These are phyloP conservation scores for Parauchenoglanis punctatus DNA, from an alignment of 2,797 vertebrate genomes.

Conservation along the genomic window DNA sequence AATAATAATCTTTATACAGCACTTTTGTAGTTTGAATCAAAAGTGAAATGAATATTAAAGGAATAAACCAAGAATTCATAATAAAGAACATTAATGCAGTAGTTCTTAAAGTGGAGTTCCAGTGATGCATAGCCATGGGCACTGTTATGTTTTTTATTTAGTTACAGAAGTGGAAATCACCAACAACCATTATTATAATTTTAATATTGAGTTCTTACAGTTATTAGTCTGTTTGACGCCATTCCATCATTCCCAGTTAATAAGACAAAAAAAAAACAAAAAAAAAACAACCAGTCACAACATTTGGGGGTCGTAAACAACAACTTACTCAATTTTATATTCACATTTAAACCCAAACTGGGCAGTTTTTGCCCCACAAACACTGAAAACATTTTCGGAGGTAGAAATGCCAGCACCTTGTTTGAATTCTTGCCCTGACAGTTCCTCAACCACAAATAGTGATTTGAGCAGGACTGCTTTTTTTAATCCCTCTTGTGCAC, in stretches of 20 bases:
- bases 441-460: not conserved
- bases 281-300: not conserved
- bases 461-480: not conserved
- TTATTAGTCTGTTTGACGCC: not conserved
- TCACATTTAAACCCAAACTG: not conserved
- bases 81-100: not conserved
- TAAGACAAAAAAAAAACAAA: too few species aligned
- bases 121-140: not conserved
- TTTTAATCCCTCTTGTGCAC: not conserved
- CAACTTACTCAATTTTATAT: not conserved
- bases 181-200: not conserved
- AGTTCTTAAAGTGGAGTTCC: not conserved
- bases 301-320: not conserved
- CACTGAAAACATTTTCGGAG: not conserved
- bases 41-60: not conserved
- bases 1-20: not conserved
- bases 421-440: not conserved
- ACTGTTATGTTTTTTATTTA: not conserved
- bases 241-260: too few species aligned
- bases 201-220: not conserved
- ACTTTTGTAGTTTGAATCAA: not conserved
- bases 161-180: not conserved
- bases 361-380: not conserved
- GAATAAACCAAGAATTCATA: not conserved
- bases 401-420: not conserved